Conservation (phyloP, 2,888 invertebrate genomes). For the Dioctria rufipes region DNA sequence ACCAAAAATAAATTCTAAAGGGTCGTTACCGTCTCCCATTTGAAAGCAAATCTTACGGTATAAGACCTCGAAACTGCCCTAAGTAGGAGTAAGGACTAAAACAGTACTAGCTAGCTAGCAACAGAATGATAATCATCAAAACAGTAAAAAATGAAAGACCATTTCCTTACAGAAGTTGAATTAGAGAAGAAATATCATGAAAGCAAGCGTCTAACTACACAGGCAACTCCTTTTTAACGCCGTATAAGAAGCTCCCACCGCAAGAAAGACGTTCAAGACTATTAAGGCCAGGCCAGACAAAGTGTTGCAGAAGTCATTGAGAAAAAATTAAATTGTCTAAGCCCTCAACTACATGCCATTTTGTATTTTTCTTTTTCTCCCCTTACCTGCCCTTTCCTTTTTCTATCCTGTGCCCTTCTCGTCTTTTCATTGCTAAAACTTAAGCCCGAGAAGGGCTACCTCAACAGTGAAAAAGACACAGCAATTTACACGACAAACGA, state of each 20-base stretch:
- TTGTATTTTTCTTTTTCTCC: background rate
- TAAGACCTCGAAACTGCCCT: conserved; percentile 15
- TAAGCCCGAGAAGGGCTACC: conserved; percentile 16
- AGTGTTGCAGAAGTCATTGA: conserved; percentile 49
- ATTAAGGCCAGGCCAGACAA: conserved; percentile 33
- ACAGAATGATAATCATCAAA: conserved; percentile 8
- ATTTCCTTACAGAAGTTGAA: conserved; percentile 43
- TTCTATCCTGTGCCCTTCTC: background rate
- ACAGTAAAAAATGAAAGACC: conserved; percentile 44
- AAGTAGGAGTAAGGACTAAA: background rate
- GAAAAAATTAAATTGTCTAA: conserved; percentile 52
- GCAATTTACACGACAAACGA: conserved; percentile 49
- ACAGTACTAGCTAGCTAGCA: background rate
- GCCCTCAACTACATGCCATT: conserved; percentile 47
- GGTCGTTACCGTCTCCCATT: conserved; percentile 28
- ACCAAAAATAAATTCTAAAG: conserved; percentile 32
- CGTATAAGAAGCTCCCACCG: background rate
- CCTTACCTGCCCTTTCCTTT: conserved; percentile 35
- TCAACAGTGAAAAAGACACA: conserved; percentile 31
- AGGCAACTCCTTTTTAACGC: conserved; percentile 22
- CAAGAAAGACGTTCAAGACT: conserved; percentile 21
- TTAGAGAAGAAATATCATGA: conserved; percentile 33
- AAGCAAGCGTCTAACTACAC: background rate
- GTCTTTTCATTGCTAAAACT: conserved; percentile 19
- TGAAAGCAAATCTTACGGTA: background rate